A percentile compares a stretch with the other conserved stretches of the same genome.
Evolutionary conservation across 1,140 invertebrate species (phyloP).

Genomic region (Macrocentrus cingulum): DNA sequence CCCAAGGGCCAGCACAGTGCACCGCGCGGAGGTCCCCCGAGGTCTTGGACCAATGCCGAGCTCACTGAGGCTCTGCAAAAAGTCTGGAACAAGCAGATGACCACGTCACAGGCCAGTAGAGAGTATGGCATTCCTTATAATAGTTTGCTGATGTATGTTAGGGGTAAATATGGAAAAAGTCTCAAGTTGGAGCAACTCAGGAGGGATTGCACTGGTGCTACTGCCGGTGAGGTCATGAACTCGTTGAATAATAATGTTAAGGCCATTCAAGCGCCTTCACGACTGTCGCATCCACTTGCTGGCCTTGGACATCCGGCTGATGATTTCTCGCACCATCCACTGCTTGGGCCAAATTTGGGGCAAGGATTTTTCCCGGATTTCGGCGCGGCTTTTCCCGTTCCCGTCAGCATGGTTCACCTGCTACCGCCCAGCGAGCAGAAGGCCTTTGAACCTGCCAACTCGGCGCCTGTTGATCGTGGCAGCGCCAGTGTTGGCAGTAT

Average conservation of each 20-base stretch:
- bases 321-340: conserved; percentile 64
- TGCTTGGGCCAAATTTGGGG: conserved; percentile 59
- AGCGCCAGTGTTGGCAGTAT: conserved; percentile 16
- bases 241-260: conserved; percentile 73
- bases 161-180: conserved; percentile 89
- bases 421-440: conserved; percentile 76
- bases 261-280: conserved; percentile 57
- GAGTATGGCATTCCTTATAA: conserved; percentile 92
- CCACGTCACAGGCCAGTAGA: conserved; percentile 86
- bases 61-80: conserved; percentile 85
- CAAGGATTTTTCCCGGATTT: conserved; percentile 82
- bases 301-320: conserved; percentile 42
- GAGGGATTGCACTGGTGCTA: conserved; percentile 78
- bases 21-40: conserved; percentile 80
- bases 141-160: conserved; percentile 86
- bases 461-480: conserved; percentile 18
- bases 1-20: conserved; percentile 88
- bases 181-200: conserved; percentile 82
- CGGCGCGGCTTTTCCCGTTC: conserved; percentile 74
- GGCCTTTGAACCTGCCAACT: conserved; percentile 38
- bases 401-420: conserved; percentile 79
- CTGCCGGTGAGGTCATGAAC: conserved; percentile 69
- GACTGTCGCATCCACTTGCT: conserved; percentile 53
- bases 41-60: conserved; percentile 88
- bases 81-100: conserved; percentile 93